Conservation (phyloP, 2,888 invertebrate species). For the Sinhomidia bicolor region DNA sequence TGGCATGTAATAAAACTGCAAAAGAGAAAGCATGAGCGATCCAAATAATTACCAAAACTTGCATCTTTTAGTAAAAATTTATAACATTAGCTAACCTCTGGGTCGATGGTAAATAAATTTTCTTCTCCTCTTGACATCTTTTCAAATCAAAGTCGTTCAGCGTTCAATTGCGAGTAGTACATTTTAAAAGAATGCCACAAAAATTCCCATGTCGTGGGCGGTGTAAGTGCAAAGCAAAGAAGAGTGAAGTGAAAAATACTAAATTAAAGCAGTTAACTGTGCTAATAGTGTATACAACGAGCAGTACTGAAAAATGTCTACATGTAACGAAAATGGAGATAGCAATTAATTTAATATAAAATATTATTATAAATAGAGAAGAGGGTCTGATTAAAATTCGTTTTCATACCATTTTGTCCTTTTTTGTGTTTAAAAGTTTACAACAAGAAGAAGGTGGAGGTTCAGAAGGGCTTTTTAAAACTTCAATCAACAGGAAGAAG, state of each 20-base stretch:
- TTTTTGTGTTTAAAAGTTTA: constrained; percentile 24
- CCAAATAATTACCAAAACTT: no score
- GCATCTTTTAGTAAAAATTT: no score
- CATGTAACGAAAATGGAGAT: neutral
- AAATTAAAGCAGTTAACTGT: constrained; percentile 11
- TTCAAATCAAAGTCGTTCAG: no score
- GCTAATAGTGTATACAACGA: neutral
- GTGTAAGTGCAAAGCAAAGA: neutral
- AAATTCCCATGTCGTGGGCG: neutral
- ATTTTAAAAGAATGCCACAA: no score
- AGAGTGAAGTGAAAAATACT: neutral
- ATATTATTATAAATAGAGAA: neutral
- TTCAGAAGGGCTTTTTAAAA: neutral
- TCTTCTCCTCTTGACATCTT: no score
- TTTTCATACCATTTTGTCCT: constrained; percentile 51
- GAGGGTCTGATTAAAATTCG: constrained; percentile 24
- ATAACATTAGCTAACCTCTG: no score
- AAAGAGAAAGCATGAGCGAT: no score
- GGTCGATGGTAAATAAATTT: no score
- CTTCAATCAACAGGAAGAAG: neutral
- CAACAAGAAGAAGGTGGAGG: neutral
- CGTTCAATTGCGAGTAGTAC: no score
- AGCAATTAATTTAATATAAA: neutral
- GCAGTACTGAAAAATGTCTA: neutral
- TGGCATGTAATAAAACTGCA: no score